phyloP scores from a whole-genome alignment of 2,113 vertebrate genomes.

The Paramisgurnus dabryanus region DNA sequence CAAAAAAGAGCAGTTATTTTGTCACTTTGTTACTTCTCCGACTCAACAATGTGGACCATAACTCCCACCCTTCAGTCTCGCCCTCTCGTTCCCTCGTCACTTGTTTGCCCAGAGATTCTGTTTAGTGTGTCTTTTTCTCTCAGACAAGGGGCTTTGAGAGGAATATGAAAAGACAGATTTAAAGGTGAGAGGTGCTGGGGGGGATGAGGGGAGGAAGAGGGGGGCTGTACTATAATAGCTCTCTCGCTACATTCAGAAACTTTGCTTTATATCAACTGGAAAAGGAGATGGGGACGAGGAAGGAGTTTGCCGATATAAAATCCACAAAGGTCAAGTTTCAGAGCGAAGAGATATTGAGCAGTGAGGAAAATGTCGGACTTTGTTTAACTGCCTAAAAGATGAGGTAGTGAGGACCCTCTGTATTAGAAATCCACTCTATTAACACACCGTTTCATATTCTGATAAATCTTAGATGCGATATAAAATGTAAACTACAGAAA shows the following conservation, averaged over 20 bases:
- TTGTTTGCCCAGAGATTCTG: conserved; percentile 97
- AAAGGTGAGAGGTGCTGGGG: conserved; percentile 90
- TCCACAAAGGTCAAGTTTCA: conserved; percentile 47
- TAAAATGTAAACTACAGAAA: neutral
- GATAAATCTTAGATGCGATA: neutral
- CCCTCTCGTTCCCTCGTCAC: conserved; percentile 56
- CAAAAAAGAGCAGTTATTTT: conserved; percentile 44
- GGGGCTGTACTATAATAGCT: conserved; percentile 67
- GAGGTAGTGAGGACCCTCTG: neutral
- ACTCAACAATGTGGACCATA: conserved; percentile 48
- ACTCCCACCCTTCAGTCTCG: conserved; percentile 42
- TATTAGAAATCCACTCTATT: neutral
- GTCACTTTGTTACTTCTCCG: conserved; percentile 37
- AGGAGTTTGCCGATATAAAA: conserved; percentile 61
- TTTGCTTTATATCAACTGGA: conserved; percentile 60
- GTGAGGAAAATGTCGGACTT: neutral
- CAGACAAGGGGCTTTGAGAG: conserved; percentile 98
- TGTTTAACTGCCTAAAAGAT: conserved; percentile 32
- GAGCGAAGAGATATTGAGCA: conserved; percentile 37
- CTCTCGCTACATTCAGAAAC: conserved; percentile 63
- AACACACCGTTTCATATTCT: conserved; percentile 1
- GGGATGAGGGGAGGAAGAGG: conserved; percentile 74
- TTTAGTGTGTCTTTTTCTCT: conserved; percentile 94
- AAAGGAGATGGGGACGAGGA: conserved; percentile 88
- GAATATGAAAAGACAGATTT: conserved; percentile 99